phyloP scores from a whole-genome alignment of 2,888 invertebrate genomes.

The Pseudococcus viburni region DNA sequence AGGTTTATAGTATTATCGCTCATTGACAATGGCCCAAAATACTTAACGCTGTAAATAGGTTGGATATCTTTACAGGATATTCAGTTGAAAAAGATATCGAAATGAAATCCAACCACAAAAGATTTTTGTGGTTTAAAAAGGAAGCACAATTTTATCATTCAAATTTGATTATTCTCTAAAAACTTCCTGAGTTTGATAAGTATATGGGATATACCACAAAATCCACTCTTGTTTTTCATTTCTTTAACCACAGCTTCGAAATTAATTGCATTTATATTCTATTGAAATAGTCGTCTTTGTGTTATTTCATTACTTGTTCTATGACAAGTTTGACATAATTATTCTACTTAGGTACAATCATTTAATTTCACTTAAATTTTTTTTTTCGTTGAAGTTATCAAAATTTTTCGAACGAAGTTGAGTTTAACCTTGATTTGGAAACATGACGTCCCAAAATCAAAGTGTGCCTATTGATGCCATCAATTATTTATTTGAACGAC shows the following conservation, averaged over 20 bases:
- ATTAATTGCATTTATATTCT: background rate
- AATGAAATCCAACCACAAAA: too few relatives aligned
- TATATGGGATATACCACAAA: background rate
- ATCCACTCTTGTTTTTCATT: background rate
- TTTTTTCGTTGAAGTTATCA: background rate
- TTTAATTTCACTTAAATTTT: background rate
- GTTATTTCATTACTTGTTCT: background rate
- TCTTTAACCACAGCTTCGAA: background rate
- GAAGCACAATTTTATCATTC: background rate
- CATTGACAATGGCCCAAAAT: too few relatives aligned
- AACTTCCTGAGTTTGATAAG: background rate
- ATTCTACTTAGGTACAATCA: background rate
- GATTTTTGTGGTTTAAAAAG: background rate
- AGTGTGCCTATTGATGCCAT: constrained; percentile 30
- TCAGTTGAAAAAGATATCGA: too few relatives aligned
- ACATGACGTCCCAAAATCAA: background rate
- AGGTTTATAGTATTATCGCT: too few relatives aligned
- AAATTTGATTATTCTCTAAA: background rate
- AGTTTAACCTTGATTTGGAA: background rate
- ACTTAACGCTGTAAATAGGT: too few relatives aligned
- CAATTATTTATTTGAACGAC: constrained; percentile 80
- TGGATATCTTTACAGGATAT: too few relatives aligned
- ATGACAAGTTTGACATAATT: background rate
- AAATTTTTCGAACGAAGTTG: background rate
- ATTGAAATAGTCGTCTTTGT: background rate